Base-by-base conservation (phyloP, 1,140 invertebrate genomes). In the Scaptomyza montana region DNA sequence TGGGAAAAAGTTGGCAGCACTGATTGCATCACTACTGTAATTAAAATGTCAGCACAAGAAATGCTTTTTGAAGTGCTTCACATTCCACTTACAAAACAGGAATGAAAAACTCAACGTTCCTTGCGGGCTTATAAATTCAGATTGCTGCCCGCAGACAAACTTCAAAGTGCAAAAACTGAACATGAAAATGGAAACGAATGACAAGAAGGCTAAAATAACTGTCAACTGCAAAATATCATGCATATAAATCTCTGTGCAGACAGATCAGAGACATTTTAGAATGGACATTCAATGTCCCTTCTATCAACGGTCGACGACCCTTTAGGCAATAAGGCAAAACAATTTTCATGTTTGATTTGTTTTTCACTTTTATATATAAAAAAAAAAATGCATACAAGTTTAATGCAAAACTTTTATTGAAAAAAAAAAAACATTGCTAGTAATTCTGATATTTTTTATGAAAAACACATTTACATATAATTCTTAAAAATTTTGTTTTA, bases 21-120 rank as follows among this genome's bases (percentile, higher is more conserved):
- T 25, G 21, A 16, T n/a, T 2, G 25, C 57, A 13, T 5, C 33
- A 50, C 46, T 49, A 67, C 43, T 62, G 75, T 89, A 82, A 87
- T 87, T 89, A 87, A 89, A 87, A 89, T 89, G 82, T 87, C 82
- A 84, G 73, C 51, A 70, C 53, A 75, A 41, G 54, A 67, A 19
- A 25, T 10, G 21, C 19, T 7, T 39, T 19, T 9, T 19, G 16
- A 51, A 54, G 46, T 28, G 63, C 63, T 57, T 55, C 55, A 62
- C 61, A 74, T 61, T 59, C 60, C 74, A 81, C 71, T 71, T 60
- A 62, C 55, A 39, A n/a, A 43, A 43, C 63, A 51, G 50, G 51
- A 43, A 36, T 36, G 33, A n/a, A 43, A n/a, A 43, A 12, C 39
- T 50, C 36, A 70, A 28, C n/a, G 33, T 64, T 28, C 69, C 62